Percentiles rank a stretch among this genome's conserved stretches.
These are phyloP conservation scores for Sinopyrophorus schimmeli DNA, from an alignment of 2,888 invertebrate genomes.

Conservation along the genomic window DNA sequence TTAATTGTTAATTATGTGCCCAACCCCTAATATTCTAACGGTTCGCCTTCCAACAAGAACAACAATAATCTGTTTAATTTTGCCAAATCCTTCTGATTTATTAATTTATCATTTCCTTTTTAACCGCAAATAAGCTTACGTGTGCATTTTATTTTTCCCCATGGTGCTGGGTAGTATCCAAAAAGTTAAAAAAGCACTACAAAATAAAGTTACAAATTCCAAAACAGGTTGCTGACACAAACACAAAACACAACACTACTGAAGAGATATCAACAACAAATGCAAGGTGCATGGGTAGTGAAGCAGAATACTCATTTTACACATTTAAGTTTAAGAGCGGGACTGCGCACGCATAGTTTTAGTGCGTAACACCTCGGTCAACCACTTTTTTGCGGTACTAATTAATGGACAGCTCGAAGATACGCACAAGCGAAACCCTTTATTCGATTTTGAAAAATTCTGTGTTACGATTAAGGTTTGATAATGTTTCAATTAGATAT, in stretches of 20 bases:
- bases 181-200: slow-evolving; percentile 19
- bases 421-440: too few species aligned
- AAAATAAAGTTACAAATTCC: too few species aligned
- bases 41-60: background rate
- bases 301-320: slow-evolving; percentile 26
- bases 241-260: slow-evolving; percentile 28
- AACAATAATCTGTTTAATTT: background rate
- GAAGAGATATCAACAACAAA: slow-evolving; percentile 24
- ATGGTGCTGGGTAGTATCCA: slow-evolving; percentile 30
- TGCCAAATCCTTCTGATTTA: background rate
- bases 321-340: slow-evolving; percentile 25
- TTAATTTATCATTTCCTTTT: background rate
- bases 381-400: slow-evolving; percentile 1
- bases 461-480: too few species aligned
- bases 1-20: slow-evolving; percentile 10
- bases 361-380: slow-evolving; percentile 13
- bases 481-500: too few species aligned
- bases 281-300: slow-evolving; percentile 26
- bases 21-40: slow-evolving; percentile 2
- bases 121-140: slow-evolving; percentile 35
- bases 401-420: too few species aligned
- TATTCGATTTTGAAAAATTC: too few species aligned
- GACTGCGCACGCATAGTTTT: slow-evolving; percentile 28
- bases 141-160: slow-evolving; percentile 43
- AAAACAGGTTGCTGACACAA: too few species aligned